Base-by-base conservation (phyloP, 2,888 invertebrate genomes). In the Tetheella fluctuosa region DNA sequence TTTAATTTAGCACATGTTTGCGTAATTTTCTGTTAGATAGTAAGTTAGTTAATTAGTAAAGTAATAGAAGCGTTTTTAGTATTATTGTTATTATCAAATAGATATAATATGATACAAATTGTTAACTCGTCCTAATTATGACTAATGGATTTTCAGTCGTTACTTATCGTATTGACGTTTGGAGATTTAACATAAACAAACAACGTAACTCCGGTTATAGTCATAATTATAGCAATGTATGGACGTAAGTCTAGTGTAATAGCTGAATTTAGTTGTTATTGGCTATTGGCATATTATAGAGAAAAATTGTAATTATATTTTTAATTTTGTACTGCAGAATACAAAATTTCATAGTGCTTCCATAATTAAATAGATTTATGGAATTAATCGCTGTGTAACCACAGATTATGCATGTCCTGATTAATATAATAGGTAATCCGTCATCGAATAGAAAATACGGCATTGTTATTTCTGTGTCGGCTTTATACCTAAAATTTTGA, bases 271-370 rank as follows among this genome's bases (percentile, higher is more conserved):
- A 69, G 72, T 71, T 74, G 64, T 62, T 68, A 74, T 69, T 53
- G 64, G 60, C 63, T 63, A 59, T 62, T 59, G 58, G 62, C 53
- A 59, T 30, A 54, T 59, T 58, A 59, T 25, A 52, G 23, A 64
- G 54, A 62, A 15, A 53, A 54, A 59, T 53, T 61, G 67, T 66
- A 73, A 65, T 70, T 74, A 73, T 70, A 39, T 4, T n/a, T 76
- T 74, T 80, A 81, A 71, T 79, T 84, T 78, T 82, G 65, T 83
- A 85, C 78, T 68, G 80, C 78, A 71, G 13, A 78, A 71, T 71
- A 77, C 71, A 75, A 84, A 77, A 83, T 82, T 86, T 81, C 80
- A 83, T 86, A 86, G 88, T 86, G 88, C 88, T 89, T 89, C 88
- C 88, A 85, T 83, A 82, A 69, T 60, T 69, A 72, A 73, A 5